Evolutionary conservation across 1,140 invertebrate genomes (phyloP).

Genomic region (Mamestra configurata): DNA sequence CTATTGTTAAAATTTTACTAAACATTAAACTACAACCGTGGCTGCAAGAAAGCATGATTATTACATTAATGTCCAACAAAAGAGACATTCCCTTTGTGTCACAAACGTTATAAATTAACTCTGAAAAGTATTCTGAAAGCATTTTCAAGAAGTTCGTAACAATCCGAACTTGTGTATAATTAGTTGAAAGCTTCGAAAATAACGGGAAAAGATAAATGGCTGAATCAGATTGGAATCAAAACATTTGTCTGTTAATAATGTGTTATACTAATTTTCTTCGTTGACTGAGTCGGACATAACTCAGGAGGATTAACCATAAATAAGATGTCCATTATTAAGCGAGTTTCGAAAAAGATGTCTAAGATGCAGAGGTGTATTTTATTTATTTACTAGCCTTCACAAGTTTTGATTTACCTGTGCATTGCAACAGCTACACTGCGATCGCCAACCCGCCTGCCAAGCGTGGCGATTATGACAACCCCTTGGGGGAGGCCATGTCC

Average conservation of each 20-base stretch:
- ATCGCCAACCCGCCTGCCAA: no score
- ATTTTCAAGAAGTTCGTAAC: constrained; percentile 27
- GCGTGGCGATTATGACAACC: no score
- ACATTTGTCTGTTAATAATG: neutral
- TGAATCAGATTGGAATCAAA: constrained; percentile 5
- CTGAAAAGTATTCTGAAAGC: constrained; percentile 7
- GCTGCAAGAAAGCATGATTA: no score
- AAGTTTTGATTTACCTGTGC: no score
- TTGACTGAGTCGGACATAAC: neutral
- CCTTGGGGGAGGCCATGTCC: no score
- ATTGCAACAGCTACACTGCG: no score
- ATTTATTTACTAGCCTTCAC: no score
- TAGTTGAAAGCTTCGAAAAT: constrained; percentile 36
- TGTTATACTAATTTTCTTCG: neutral
- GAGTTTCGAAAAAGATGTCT: no score
- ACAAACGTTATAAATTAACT: constrained; percentile 20
- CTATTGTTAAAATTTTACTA: neutral
- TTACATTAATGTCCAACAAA: constrained; percentile 14
- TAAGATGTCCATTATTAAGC: no score
- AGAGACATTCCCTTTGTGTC: neutral
- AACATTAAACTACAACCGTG: neutral
- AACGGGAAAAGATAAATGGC: neutral
- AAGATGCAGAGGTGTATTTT: no score
- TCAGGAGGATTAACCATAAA: neutral
- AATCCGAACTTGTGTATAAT: constrained; percentile 29